Conservation (phyloP, 2,888 invertebrate species). For the Mythimna pallens region DNA sequence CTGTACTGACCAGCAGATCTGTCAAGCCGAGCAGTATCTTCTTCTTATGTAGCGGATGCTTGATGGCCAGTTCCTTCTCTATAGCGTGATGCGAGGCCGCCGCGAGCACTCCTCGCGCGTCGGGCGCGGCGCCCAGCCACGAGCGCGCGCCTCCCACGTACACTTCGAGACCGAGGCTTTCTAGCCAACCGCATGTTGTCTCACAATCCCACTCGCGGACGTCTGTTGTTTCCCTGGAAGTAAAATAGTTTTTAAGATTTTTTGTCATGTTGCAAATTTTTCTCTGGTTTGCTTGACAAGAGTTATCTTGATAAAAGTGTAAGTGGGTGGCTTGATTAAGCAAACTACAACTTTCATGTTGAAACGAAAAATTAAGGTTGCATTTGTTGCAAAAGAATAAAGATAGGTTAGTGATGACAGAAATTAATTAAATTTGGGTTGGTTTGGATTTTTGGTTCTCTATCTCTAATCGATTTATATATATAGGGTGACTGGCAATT, state of each 20-base stretch:
- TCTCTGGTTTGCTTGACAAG: background rate
- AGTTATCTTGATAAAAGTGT: no score
- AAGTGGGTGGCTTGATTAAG: no score
- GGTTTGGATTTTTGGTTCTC: no score
- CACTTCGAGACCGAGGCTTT: constrained; percentile 93
- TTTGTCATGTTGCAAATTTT: background rate
- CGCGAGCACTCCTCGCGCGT: constrained; percentile 92
- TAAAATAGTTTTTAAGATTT: background rate
- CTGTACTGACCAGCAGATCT: constrained; percentile 88
- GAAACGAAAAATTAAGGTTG: no score
- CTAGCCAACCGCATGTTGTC: constrained; percentile 95
- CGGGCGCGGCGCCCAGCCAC: constrained; percentile 95
- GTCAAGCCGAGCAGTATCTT: constrained; percentile 95
- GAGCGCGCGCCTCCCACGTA: constrained; percentile 95
- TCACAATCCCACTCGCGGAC: constrained; percentile 95
- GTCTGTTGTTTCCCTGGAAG: constrained; percentile 91
- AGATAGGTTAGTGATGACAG: no score
- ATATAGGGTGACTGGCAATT: no score
- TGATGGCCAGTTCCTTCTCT: constrained; percentile 96
- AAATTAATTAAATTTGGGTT: no score
- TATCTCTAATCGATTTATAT: no score
- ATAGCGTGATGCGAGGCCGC: constrained; percentile 95
- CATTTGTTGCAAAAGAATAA: no score
- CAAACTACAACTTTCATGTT: no score
- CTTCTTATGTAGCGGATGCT: constrained; percentile 97